Percentiles rank a stretch among this genome's conserved stretches.
phyloP scores from a whole-genome alignment of 2,113 vertebrate genomes.

The Embiotoca jacksoni region DNA sequence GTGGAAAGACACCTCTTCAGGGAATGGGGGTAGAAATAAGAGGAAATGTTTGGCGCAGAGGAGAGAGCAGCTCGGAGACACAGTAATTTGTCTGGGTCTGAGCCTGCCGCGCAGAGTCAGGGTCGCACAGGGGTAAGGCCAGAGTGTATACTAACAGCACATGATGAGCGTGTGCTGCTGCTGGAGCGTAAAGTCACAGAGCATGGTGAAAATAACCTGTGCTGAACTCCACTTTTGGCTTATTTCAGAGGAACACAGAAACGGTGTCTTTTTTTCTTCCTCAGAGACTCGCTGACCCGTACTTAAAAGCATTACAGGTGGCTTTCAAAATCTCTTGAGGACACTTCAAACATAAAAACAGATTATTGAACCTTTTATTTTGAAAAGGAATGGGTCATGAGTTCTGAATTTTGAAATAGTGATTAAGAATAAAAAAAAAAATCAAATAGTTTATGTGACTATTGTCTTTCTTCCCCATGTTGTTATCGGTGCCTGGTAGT shows the following conservation, averaged over 20 bases:
- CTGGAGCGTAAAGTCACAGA: constrained; percentile 54
- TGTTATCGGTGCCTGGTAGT: no score
- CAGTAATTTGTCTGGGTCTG: constrained; percentile 73
- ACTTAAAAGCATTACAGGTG: constrained; percentile 30
- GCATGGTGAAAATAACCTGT: constrained; percentile 47
- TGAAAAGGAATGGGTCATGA: no score
- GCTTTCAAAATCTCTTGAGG: constrained; percentile 1
- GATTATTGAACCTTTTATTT: not conserved
- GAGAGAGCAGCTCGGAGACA: constrained; percentile 60
- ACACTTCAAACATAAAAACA: not conserved
- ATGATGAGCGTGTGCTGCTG: constrained; percentile 57
- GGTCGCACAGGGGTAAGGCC: constrained; percentile 60
- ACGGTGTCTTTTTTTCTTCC: constrained; percentile 16
- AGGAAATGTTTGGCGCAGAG: constrained; percentile 63
- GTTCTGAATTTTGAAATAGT: no score
- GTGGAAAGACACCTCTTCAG: constrained; percentile 56
- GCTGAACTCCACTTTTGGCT: constrained; percentile 50
- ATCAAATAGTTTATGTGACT: no score
- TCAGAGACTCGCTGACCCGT: constrained; percentile 15
- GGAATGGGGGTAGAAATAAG: constrained; percentile 55
- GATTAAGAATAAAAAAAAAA: no score
- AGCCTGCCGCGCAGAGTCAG: constrained; percentile 55
- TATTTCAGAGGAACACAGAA: constrained; percentile 43
- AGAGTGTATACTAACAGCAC: constrained; percentile 63
- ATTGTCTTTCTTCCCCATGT: no score